phyloP scores from a whole-genome alignment of 2,113 vertebrate species.

The Catharus bicknelli region DNA sequence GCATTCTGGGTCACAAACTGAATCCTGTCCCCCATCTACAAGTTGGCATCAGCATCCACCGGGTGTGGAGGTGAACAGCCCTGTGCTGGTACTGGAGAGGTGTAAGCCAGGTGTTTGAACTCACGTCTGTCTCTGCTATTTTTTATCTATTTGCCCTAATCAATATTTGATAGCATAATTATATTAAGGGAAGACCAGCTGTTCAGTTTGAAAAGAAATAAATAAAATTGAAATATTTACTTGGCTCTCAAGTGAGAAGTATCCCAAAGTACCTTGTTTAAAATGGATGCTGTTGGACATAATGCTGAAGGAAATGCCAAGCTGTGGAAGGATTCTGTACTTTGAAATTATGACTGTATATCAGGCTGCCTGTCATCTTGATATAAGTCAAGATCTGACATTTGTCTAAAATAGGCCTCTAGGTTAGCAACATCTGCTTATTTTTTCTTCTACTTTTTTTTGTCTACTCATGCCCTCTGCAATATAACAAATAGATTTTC shows the following conservation, averaged over 20 bases:
- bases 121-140: background rate
- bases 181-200: background rate
- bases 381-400: slow-evolving; percentile 3
- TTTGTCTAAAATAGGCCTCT: slow-evolving; percentile 16
- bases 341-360: background rate
- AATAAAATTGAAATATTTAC: background rate
- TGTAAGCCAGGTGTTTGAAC: background rate
- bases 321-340: background rate
- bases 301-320: background rate
- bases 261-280: background rate
- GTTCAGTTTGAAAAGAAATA: background rate
- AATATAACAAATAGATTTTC: background rate
- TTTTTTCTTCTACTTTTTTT: background rate
- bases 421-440: background rate
- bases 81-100: background rate
- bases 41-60: background rate
- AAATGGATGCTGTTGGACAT: background rate
- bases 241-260: background rate
- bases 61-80: background rate
- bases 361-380: slow-evolving; percentile 6
- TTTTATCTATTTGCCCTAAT: background rate
- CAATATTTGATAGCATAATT: background rate
- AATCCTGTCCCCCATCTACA: background rate
- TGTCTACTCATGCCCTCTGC: background rate
- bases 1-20: background rate